Evolutionary conservation across 2,113 vertebrate genomes (phyloP), one percentile per base, ranked within the genome.

Genomic region (Chaenocephalus aceratus): DNA sequence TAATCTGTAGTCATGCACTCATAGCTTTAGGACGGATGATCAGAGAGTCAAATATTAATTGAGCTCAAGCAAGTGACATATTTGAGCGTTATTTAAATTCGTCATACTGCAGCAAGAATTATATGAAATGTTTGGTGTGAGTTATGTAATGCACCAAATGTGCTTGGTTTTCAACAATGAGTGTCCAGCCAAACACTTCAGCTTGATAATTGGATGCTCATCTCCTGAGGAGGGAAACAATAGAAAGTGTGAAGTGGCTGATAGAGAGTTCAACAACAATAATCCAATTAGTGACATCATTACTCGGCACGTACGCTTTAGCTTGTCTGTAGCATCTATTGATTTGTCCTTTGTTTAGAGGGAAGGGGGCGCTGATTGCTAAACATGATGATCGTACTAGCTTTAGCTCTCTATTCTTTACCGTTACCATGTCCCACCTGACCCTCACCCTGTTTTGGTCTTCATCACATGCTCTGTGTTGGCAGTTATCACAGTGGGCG

Each of bases 61-160:
- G 16, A 12, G 18, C 54, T 7, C 21, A 16, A 21, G 45, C 52
- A 0, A 48, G 44, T 44, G 12, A 71, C 44, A 65, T 21, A 62
- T 58, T 45, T 54, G 44, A 84, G 57, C 51, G 59, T 61, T 21
- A 21, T 30, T 44, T 30, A 59, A 62, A 60, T 49, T 1, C 8
- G 13, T 73, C 70, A 57, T 64, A 41, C 71, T 5, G 0, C 52
- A 14, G 48, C 8, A n/a, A n/a, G 48, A 53, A 16, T 30, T 1
- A 2, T 4, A 30, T 3, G 30, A 30, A 30, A 30, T 30, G 30
- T 30, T 30, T 30, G 30, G 63, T 79, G 67, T 66, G 78, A 75
- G 78, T 84, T 77, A 75, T 53, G 16, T 76, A 83, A 88, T 1
- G 14, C 45, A 12, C 72, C 84, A 83, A 75, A 77, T 57, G 69